Percentiles rank a stretch among this genome's conserved stretches.
Conservation (phyloP, 2,888 invertebrate species). For the Pseudococcus jackbeardsleyi region DNA sequence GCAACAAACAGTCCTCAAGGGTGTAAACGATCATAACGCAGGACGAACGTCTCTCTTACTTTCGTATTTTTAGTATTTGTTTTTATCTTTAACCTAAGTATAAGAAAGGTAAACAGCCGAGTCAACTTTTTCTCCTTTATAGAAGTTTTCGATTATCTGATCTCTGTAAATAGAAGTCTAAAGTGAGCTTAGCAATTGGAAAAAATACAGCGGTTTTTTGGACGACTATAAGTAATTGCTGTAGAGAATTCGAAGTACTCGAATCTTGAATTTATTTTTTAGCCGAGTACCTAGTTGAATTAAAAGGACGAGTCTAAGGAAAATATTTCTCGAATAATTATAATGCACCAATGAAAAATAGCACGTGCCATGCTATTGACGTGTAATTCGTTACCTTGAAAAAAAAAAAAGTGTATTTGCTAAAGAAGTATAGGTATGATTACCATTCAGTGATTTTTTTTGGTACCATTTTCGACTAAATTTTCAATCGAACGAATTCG, state of each 20-base stretch:
- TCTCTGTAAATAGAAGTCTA: constrained; percentile 1
- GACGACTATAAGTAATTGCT: not conserved
- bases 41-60: not conserved
- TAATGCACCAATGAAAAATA: not conserved
- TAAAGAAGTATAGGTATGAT: no score
- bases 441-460: no score
- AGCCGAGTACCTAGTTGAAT: not conserved
- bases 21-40: constrained; percentile 51
- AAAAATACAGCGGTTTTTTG: not conserved
- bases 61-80: constrained; percentile 21
- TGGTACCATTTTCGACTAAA: not conserved
- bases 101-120: constrained; percentile 49
- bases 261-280: no score
- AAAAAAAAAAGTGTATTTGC: no score
- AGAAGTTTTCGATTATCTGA: constrained; percentile 54
- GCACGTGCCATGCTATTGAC: no score
- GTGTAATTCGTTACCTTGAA: no score
- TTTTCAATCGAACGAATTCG: not conserved
- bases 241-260: not conserved
- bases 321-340: not conserved
- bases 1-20: constrained; percentile 55
- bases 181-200: not conserved
- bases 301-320: not conserved
- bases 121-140: constrained; percentile 24
- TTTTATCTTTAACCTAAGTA: constrained; percentile 44